Percentiles rank a stretch among this genome's conserved stretches.
Conservation (phyloP, 2,113 vertebrate genomes). For the Galeopterus variegatus region DNA sequence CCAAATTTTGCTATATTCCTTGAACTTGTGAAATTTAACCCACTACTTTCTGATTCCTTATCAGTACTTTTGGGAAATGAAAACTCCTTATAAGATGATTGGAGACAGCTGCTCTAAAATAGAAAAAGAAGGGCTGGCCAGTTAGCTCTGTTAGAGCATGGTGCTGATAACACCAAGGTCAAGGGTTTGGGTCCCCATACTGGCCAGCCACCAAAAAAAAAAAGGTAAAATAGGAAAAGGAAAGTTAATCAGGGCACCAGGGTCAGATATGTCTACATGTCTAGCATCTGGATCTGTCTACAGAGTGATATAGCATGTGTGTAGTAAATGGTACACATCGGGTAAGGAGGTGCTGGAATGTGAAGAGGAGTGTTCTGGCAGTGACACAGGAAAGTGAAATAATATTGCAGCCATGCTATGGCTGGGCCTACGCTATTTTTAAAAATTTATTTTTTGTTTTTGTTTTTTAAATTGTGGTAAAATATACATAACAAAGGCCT, state of each 20-base stretch:
- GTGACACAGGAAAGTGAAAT: not conserved
- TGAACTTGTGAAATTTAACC: too few relatives aligned
- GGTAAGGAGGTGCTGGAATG: not conserved
- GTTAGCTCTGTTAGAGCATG: too few relatives aligned
- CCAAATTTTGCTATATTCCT: too few relatives aligned
- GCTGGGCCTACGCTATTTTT: not conserved
- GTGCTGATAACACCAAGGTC: too few relatives aligned
- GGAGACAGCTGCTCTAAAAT: conserved; percentile 29
- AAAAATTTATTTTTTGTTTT: not conserved
- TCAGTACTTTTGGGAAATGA: conserved; percentile 40
- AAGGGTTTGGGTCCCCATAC: too few relatives aligned
- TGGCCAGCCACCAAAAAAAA: too few relatives aligned
- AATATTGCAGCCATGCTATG: not conserved
- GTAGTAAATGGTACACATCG: not conserved
- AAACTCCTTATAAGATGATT: conserved; percentile 27
- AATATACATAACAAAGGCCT: not conserved
- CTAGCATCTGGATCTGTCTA: not conserved
- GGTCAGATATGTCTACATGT: conserved; percentile 1
- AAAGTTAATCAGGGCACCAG: not conserved
- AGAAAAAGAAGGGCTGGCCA: not conserved
- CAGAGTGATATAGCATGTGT: not conserved
- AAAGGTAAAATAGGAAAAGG: conserved; percentile 44
- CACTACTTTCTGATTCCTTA: not conserved
- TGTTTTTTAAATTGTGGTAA: not conserved
- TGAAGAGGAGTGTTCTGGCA: not conserved